Base-by-base conservation (phyloP, 2,797 vertebrate genomes). In the Gouania willdenowi region DNA sequence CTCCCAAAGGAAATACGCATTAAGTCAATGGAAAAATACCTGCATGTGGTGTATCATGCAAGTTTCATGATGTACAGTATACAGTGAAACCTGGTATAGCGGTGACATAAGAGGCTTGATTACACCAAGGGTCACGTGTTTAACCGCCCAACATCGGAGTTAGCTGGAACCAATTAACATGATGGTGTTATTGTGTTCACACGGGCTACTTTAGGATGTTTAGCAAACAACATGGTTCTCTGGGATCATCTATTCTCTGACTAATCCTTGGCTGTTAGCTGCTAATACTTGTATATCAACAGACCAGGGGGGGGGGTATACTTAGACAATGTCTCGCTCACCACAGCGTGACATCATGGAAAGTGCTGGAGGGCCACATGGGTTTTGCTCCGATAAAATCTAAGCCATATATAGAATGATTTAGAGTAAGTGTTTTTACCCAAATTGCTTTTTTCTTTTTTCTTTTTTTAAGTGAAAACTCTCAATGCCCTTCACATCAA, bases 241-340 rank as follows among this genome's bases (percentile, higher is more conserved):
- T 28, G 61, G 56, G 67, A 54, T 67, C 30, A 15, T 35, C 64
- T 46, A 53, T 74, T 74, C 62, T 68, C 41, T 1, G 1, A 30
- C 60, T 77, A 82, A 85, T 75, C 75, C 68, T 42, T 8, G 37
- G 40, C 58, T 70, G 61, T 77, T 81, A 71, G 75, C 31, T n/a
- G 45, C 73, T 81, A 84, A 87, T 81, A 75, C 71, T 38, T 45
- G 53, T 79, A 72, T 53, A 79, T 81, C 64, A 66, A 66, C 63
- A 37, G 17, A 45, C 35, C 41, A 7, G n/a, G 19, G 19, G 19
- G 19, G 6, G 19, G 19, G 17, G 18, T 20, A 18, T 27, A 17
- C n/a, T 3, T 52, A 45, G 43, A 52, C 26, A 43, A 16, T 14
- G 15, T 17, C 31, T n/a, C 36, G 37, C 33, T 45, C 12, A 25